These are phyloP conservation scores for Acrocephalus arundinaceus DNA, from an alignment of 2,113 vertebrate species.

Conservation along the genomic window DNA sequence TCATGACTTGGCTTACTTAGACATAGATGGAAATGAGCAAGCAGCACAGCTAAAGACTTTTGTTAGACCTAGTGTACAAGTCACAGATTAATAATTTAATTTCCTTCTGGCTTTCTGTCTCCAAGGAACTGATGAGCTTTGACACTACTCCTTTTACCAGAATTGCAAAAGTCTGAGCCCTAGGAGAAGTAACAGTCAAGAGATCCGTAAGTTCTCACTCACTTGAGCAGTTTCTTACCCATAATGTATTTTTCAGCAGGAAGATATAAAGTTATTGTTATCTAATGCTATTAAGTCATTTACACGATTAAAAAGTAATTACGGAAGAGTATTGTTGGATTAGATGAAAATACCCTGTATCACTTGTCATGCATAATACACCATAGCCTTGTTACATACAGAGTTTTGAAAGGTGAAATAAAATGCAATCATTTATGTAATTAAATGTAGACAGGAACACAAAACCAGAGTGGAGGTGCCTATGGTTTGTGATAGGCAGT, in stretches of 20 bases:
- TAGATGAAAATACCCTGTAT: slow-evolving; percentile 11
- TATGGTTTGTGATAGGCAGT: background rate
- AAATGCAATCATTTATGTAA: slow-evolving; percentile 22
- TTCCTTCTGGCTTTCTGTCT: slow-evolving; percentile 3
- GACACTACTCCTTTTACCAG: background rate
- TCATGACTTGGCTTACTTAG: background rate
- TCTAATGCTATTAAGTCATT: slow-evolving; percentile 35
- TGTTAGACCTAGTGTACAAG: background rate
- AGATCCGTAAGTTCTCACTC: background rate
- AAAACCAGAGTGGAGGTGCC: background rate
- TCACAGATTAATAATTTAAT: slow-evolving; percentile 36
- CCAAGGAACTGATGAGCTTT: background rate
- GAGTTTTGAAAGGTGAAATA: slow-evolving; percentile 35
- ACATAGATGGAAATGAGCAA: background rate
- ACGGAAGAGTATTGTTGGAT: slow-evolving; percentile 14
- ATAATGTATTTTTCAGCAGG: background rate
- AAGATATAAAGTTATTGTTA: background rate
- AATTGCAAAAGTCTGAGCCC: background rate
- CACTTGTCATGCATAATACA: background rate
- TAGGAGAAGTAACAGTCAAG: background rate
- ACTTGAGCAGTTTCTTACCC: background rate
- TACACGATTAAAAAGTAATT: slow-evolving; percentile 25
- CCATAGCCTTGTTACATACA: background rate
- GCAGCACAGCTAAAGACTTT: background rate
- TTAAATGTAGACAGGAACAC: background rate